Evolutionary conservation across 2,888 invertebrate species (phyloP).

Genomic region (Drosophila borborema): DNA sequence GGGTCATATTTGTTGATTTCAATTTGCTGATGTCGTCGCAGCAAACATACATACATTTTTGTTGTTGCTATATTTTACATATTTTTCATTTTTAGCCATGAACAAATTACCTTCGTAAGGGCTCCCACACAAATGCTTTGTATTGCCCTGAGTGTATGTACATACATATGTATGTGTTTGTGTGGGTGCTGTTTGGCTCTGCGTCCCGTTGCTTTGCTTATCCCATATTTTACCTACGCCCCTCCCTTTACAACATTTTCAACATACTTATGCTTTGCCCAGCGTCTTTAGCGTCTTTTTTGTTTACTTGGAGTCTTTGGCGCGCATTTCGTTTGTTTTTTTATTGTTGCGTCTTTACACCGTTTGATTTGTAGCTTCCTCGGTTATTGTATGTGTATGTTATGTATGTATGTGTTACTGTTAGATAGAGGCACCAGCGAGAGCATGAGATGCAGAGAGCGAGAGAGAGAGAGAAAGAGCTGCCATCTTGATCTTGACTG

Average conservation of each 20-base stretch:
- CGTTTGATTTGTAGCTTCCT: conserved; percentile 42
- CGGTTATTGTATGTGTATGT: conserved; percentile 16
- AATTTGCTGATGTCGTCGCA: conserved; percentile 54
- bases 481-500: conserved; percentile 54
- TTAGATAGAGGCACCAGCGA: conserved; percentile 3
- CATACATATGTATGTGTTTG: conserved; percentile 7
- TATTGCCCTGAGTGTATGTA: conserved; percentile 23
- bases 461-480: conserved; percentile 3
- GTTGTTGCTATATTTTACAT: conserved; percentile 43
- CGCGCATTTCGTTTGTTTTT: conserved; percentile 50
- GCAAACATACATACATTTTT: conserved; percentile 28
- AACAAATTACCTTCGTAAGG: conserved; percentile 40
- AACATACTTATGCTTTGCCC: conserved; percentile 31
- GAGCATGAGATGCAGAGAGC: background rate
- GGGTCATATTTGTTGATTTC: conserved; percentile 78
- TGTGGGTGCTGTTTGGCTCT: conserved; percentile 35
- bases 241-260: conserved; percentile 11
- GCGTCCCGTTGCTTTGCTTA: conserved; percentile 38
- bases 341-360: conserved; percentile 32
- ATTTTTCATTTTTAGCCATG: conserved; percentile 37
- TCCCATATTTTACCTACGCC: conserved; percentile 10
- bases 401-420: conserved; percentile 11
- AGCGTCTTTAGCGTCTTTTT: conserved; percentile 27
- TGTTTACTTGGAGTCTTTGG: conserved; percentile 43
- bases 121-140: conserved; percentile 26